Evolutionary conservation across 2,113 vertebrate genomes (phyloP).

Genomic region (Pomatorhinus ruficollis): DNA sequence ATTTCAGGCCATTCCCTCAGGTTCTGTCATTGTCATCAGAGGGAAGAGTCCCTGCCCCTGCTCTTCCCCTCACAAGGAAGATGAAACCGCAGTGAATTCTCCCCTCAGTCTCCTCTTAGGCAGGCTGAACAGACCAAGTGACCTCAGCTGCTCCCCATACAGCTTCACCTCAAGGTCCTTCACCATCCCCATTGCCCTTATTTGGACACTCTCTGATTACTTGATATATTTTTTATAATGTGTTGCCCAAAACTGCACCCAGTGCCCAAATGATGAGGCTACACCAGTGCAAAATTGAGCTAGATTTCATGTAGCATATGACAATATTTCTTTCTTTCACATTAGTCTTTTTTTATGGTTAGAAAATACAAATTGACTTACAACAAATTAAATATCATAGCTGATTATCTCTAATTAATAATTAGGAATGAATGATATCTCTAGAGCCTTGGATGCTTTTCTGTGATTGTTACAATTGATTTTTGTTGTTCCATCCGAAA

Average conservation of each 20-base stretch:
- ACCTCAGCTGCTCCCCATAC: accelerated
- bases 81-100: accelerated
- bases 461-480: background rate
- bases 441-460: background rate
- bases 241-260: background rate
- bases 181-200: background rate
- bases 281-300: background rate
- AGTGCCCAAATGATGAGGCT: background rate
- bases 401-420: conserved; percentile 23
- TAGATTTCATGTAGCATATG: background rate
- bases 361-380: background rate
- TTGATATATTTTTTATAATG: background rate
- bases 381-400: background rate
- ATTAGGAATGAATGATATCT: background rate
- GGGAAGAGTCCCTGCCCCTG: background rate
- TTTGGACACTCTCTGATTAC: background rate
- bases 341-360: background rate
- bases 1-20: accelerated
- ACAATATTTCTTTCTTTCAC: background rate
- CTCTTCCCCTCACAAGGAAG: accelerated
- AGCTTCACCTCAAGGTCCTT: background rate
- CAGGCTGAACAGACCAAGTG: background rate
- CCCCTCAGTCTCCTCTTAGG: background rate
- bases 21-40: background rate
- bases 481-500: conserved; percentile 35